Evolutionary conservation across 1,140 invertebrate species (phyloP), one percentile per base, ranked within the genome.

Genomic region (Dreissena rostriformis): DNA sequence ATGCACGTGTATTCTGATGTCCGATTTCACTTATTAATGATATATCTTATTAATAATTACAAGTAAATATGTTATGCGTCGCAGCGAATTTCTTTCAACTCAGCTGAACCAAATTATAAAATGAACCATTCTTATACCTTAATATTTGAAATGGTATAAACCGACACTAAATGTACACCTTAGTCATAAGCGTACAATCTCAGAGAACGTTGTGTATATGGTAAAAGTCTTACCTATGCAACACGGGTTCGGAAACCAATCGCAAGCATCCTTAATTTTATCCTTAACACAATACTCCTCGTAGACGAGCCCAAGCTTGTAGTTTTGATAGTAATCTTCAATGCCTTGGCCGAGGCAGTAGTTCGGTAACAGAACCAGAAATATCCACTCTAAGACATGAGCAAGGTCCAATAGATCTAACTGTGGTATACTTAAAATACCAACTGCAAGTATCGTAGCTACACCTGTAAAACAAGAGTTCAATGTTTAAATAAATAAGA

Each of bases 261-360:
- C 5, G 61, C 79, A 81, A 5, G 65, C 22, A 11, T 63, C 53
- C 6, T 39, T 26, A 19, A 65, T 49, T 39, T 39, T 39, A 39
- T 39, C 39, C 22, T 70, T 55, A 52, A 65, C 53, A 72, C 79
- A 81, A 57, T 22, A 63, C 14, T 81, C 70, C 26, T 73, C 28
- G 29, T 73, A 73, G 6, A 81, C 22, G 7, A 55, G 19, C 39
- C 71, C 52, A 26, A 84, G 84, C 49, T 86, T 74, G 51, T 90
- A 91, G 79, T 95, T 95, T 19, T 88, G 89, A 86, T 94, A 94
- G 49, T 90, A 89, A 61, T 92, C 88, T 28, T 81, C 80, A 14
- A 92, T 66, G 15, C 90, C 88, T 86, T 92, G 89, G 26, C 87
- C 89, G 0, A 93, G 88, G 49, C 90, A 92, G 84, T 87, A 93